These are phyloP conservation scores for Ferrisia virgata DNA, from an alignment of 2,888 invertebrate genomes.

Conservation along the genomic window DNA sequence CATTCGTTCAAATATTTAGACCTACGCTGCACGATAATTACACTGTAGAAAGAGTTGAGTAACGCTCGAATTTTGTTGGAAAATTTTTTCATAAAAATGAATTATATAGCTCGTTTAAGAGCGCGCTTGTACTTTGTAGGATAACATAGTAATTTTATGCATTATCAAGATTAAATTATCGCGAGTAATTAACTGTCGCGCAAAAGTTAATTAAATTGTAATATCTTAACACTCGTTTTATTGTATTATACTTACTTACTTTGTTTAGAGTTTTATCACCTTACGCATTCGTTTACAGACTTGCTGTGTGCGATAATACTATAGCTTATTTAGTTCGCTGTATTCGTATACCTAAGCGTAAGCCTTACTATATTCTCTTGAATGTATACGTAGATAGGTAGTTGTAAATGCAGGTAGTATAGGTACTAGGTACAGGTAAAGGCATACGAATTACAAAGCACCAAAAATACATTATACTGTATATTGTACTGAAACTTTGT, in stretches of 20 bases:
- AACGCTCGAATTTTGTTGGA: too few relatives aligned
- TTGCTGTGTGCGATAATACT: background rate
- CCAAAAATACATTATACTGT: too few relatives aligned
- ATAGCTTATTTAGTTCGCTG: background rate
- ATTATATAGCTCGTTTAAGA: background rate
- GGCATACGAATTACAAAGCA: too few relatives aligned
- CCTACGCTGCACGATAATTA: too few relatives aligned
- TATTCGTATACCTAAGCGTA: background rate
- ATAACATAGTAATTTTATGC: background rate
- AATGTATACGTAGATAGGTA: too few relatives aligned
- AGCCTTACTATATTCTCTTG: too few relatives aligned
- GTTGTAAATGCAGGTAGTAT: too few relatives aligned
- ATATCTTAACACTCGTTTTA: background rate
- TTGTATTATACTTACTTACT: background rate
- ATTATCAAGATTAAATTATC: constrained; percentile 14
- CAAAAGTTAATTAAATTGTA: constrained; percentile 14
- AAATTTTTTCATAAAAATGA: background rate
- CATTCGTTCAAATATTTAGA: too few relatives aligned
- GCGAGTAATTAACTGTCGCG: background rate
- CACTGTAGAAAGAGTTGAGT: too few relatives aligned
- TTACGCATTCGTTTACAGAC: background rate
- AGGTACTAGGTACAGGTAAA: too few relatives aligned
- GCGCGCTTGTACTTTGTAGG: background rate
- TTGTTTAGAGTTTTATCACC: background rate
- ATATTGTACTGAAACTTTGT: too few relatives aligned